Evolutionary conservation across 2,888 invertebrate genomes (phyloP), one percentile per base, ranked within the genome.

Genomic region (Amiota mariae): DNA sequence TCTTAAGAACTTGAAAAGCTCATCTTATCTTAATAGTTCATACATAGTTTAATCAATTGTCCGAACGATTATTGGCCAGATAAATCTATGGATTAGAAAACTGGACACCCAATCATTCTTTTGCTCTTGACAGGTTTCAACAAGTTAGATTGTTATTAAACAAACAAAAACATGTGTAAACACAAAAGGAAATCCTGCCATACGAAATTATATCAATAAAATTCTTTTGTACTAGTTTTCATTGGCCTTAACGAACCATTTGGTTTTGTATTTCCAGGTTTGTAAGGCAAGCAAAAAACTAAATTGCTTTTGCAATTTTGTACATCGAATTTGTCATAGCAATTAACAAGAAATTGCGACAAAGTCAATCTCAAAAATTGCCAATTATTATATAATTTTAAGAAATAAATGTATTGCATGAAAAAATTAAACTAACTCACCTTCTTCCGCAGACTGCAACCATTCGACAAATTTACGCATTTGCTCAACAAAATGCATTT

Each of bases 391-490:
- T 51, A 49, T 18, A 48, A 71, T 70, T 8, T 54, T 6, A 68
- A 54, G 3, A 51, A 51, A 20, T 18, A 18, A 15, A 47, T 74
- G 8, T 36, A 6, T 36, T 36, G 8, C 3, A 24, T 24, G 24
- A 24, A 2, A 24, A 24, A 24, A n/a, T n/a, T n/a, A n/a, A n/a
- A n/a, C n/a, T n/a, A 36, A 70, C 85, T 71, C 76, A 93, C 93
- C 93, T 90, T 98, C 98, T 90, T 98, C 98, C 75, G 98, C 98
- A 91, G 94, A 98, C 91, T 98, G 96, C 79, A 98, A 92, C 98
- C 98, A 98, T 91, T 98, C 98, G 72, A 98, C 94, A 89, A 98
- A 98, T 91, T 96, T 96, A 91, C 97, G 97, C 97, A 98, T 98
- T 92, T 98, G 98, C 89, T 98, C 98, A 85, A 98, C 94, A 93